These are phyloP conservation scores for Tenualosa thibaudeaui DNA, from an alignment of 2,797 vertebrate genomes.

Conservation along the genomic window DNA sequence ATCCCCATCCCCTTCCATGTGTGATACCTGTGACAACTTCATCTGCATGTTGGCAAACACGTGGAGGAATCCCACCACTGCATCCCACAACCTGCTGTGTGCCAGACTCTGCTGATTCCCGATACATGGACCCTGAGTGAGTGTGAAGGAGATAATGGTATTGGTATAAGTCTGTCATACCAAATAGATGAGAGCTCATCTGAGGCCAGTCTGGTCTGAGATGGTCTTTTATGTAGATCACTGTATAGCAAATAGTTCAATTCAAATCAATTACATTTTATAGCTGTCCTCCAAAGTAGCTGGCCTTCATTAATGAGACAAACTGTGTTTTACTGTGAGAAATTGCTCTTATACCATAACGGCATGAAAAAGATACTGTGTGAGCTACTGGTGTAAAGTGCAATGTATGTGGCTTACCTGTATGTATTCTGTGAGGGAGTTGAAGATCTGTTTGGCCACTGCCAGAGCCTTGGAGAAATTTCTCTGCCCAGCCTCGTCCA, in stretches of 20 bases:
- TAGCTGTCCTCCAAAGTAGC: not conserved
- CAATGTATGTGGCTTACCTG: constrained; percentile 77
- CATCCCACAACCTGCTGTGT: constrained; percentile 96
- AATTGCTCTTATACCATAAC: not conserved
- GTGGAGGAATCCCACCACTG: constrained; percentile 97
- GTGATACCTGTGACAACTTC: constrained; percentile 94
- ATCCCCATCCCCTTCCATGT: not conserved
- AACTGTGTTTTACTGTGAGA: not conserved
- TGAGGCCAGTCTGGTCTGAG: too few species aligned
- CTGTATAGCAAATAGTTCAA: too few species aligned
- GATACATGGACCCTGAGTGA: constrained; percentile 86
- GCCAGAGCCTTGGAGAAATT: constrained; percentile 97
- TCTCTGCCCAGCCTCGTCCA: constrained; percentile 94
- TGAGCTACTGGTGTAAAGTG: not conserved
- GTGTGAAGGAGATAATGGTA: not conserved
- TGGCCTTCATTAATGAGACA: not conserved
- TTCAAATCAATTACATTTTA: too few species aligned
- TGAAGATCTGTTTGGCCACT: constrained; percentile 98
- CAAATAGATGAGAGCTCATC: not conserved
- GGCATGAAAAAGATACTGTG: not conserved
- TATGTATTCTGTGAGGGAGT: constrained; percentile 99
- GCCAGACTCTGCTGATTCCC: constrained; percentile 98
- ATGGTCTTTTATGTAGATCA: not conserved
- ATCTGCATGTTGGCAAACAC: constrained; percentile 99
- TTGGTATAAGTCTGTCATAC: not conserved